These are phyloP conservation scores for Aphidoletes aphidimyza DNA, from an alignment of 2,888 invertebrate genomes.

Conservation along the genomic window DNA sequence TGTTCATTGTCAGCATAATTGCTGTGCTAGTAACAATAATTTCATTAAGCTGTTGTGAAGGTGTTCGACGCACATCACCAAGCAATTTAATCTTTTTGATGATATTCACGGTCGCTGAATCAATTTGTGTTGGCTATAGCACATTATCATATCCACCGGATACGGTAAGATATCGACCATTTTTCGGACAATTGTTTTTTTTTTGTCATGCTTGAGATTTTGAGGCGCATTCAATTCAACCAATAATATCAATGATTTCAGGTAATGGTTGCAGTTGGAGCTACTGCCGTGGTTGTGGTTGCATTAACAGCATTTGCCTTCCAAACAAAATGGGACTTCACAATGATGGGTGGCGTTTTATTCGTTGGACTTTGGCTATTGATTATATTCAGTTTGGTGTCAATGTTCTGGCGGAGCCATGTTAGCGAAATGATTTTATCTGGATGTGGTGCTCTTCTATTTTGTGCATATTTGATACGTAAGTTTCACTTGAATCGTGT, in stretches of 20 bases:
- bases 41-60: constrained; percentile 86
- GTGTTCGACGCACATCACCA: constrained; percentile 84
- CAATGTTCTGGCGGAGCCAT: constrained; percentile 69
- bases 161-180: constrained; percentile 73
- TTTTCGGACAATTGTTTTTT: no score
- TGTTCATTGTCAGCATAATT: constrained; percentile 76
- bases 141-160: constrained; percentile 69
- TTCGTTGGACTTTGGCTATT: constrained; percentile 80
- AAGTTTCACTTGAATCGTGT: constrained; percentile 67
- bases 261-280: constrained; percentile 83
- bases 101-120: constrained; percentile 85
- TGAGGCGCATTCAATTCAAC: no score
- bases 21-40: constrained; percentile 81
- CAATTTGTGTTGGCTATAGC: constrained; percentile 82
- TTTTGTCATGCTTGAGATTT: no score
- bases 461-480: constrained; percentile 82
- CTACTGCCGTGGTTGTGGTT: constrained; percentile 85
- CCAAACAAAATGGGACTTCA: constrained; percentile 87
- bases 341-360: constrained; percentile 79
- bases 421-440: constrained; percentile 78
- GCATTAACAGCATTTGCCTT: constrained; percentile 87
- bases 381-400: constrained; percentile 81
- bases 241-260: neutral
- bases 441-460: constrained; percentile 85
- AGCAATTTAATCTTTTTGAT: constrained; percentile 88